Evolutionary conservation across 2,797 vertebrate genomes (phyloP), one percentile per base, ranked within the genome.

Genomic region (Gorsachius magnificus): DNA sequence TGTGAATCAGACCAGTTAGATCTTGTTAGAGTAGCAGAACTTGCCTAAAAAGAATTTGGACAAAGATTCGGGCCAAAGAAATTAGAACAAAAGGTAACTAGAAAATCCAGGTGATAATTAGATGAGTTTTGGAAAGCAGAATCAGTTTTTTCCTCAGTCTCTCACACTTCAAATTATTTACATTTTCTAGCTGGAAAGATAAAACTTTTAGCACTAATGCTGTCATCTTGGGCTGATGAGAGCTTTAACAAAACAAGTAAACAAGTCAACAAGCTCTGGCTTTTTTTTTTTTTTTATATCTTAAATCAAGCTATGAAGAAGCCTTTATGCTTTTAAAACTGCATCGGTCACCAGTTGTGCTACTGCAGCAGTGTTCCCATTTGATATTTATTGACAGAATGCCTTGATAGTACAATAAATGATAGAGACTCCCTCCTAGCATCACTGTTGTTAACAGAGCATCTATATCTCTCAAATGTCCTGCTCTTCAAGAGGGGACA

Each of bases 11-110:
- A 87, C 76, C 51, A 76, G 89, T 88, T 83, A 87, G 81, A 75
- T 94, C 95, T 93, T 84, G 74, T 91, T 68, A 31, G 71, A 87
- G 86, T 54, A 82, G 60, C 45, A 94, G 43, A 94, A 81, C 65
- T 87, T 87, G 43, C 64, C 83, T 70, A 29, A 83, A 65, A 89
- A 86, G 48, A 96, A 90, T 77, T 60, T 76, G 51, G 16, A 31
- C 71, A 41, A 36, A 66, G 43, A 79, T 63, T 89, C 60, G 74
- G 48, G 70, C 53, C 68, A 92, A 85, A 69, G 24, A 87, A 87
- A 35, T 94, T 12, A 60, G 57, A 64, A 77, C 35, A 61, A 77
- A 83, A 38, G 45, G 5, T 66, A 90, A 83, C 69, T 87, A 70
- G 86, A 82, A 86, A 79, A 76, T 22, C n/a, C 38, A 66, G 66